Conservation (phyloP, 2,797 vertebrate species). For the Yasuhikotakia modesta region DNA sequence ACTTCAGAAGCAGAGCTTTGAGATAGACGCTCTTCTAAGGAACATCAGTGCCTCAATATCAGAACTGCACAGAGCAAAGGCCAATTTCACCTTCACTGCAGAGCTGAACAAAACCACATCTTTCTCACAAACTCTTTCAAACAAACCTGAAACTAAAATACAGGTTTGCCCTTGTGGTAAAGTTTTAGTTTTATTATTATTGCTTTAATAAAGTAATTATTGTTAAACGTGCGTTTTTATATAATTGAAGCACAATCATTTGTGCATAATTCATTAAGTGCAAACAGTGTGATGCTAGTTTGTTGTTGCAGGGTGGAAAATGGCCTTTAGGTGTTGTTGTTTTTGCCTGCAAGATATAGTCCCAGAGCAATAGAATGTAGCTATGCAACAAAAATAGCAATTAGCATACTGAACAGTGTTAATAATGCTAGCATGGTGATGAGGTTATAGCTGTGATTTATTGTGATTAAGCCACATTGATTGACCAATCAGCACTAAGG, state of each 20-base stretch:
- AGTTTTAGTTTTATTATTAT: neutral
- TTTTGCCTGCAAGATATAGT: neutral
- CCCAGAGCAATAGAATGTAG: neutral
- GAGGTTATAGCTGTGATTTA: too few species aligned
- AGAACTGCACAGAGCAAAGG: constrained; percentile 65
- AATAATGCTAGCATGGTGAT: neutral
- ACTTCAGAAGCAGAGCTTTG: constrained; percentile 57
- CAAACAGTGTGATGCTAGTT: neutral
- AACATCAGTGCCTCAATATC: constrained; percentile 64
- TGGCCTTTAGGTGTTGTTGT: neutral
- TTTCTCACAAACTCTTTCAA: constrained; percentile 48
- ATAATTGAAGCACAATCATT: neutral
- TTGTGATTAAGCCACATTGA: too few species aligned
- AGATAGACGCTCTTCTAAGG: constrained; percentile 61
- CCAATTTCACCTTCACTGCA: constrained; percentile 15
- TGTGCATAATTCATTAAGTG: constrained; percentile 1
- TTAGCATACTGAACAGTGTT: neutral
- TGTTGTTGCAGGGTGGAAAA: neutral
- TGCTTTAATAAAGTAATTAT: neutral
- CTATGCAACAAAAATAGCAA: neutral
- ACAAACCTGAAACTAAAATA: constrained; percentile 55
- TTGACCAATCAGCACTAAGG: neutral
- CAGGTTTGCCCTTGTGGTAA: constrained; percentile 62
- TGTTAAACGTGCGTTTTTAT: neutral
- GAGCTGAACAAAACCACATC: constrained; percentile 30